Percentiles rank a stretch among this genome's conserved stretches.
These are phyloP conservation scores for Synergus itoensis DNA, from an alignment of 2,888 invertebrate species.

Conservation along the genomic window DNA sequence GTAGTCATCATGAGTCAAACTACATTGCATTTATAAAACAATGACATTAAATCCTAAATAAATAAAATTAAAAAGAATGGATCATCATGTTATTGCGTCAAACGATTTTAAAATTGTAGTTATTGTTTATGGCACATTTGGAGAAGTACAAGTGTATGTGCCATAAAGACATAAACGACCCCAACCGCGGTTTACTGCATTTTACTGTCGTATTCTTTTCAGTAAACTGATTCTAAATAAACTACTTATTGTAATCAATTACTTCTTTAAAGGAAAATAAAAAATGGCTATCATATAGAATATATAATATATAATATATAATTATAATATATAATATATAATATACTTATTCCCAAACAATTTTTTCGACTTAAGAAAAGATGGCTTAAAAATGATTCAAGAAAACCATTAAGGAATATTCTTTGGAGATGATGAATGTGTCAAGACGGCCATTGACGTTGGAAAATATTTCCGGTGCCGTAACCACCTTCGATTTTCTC, in stretches of 20 bases:
- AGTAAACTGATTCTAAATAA: neutral
- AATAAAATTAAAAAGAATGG: neutral
- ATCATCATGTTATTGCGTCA: too few relatives aligned
- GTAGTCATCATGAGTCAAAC: too few relatives aligned
- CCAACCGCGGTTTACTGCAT: neutral
- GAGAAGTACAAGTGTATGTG: neutral
- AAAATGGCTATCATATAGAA: neutral
- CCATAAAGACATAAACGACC: neutral
- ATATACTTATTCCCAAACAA: neutral
- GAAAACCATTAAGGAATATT: neutral
- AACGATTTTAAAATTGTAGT: neutral
- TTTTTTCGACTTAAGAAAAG: neutral
- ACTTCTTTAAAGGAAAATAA: neutral
- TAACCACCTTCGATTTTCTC: neutral
- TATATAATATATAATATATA: too few relatives aligned
- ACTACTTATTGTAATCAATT: neutral
- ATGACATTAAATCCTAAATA: neutral
- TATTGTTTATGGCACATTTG: neutral
- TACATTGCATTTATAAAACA: too few relatives aligned
- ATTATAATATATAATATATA: too few relatives aligned
- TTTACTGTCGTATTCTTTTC: neutral
- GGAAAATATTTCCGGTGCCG: conserved; percentile 34
- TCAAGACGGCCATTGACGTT: conserved; percentile 18
- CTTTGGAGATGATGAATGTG: neutral
- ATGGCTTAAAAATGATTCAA: neutral